These are phyloP conservation scores for Acanthosepion pharaonis DNA, from an alignment of 2,888 invertebrate species.

Conservation along the genomic window DNA sequence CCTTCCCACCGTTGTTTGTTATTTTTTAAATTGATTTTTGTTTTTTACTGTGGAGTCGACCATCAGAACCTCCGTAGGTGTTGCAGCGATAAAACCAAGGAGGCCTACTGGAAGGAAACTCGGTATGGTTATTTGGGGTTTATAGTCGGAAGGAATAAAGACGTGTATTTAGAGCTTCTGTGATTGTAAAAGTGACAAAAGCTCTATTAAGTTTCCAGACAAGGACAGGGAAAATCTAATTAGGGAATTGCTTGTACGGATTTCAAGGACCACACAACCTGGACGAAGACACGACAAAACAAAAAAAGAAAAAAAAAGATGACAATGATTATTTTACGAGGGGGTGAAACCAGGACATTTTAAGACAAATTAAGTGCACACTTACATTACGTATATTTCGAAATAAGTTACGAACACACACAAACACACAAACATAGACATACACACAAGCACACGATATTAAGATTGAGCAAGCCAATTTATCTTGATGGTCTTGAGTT, in stretches of 20 bases:
- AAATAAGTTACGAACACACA: background rate
- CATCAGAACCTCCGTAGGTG: background rate
- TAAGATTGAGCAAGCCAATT: no score
- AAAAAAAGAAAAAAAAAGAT: background rate
- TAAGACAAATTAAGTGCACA: background rate
- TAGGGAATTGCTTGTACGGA: background rate
- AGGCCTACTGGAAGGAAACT: background rate
- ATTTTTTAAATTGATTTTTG: background rate
- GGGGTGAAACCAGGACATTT: background rate
- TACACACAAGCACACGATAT: background rate
- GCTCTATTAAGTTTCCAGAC: background rate
- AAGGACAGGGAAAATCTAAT: background rate
- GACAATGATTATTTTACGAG: background rate
- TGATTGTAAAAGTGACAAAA: background rate
- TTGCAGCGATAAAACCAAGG: background rate
- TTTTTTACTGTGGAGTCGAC: background rate
- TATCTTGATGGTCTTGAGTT: no score
- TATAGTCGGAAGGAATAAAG: background rate
- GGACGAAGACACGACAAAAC: background rate
- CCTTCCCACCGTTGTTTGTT: no score
- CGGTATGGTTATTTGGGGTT: background rate
- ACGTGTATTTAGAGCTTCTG: background rate
- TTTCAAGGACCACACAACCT: background rate
- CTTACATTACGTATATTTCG: background rate
- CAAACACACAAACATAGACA: background rate